phyloP scores from a whole-genome alignment of 2,888 invertebrate genomes.

The Chloroclystis v-ata region DNA sequence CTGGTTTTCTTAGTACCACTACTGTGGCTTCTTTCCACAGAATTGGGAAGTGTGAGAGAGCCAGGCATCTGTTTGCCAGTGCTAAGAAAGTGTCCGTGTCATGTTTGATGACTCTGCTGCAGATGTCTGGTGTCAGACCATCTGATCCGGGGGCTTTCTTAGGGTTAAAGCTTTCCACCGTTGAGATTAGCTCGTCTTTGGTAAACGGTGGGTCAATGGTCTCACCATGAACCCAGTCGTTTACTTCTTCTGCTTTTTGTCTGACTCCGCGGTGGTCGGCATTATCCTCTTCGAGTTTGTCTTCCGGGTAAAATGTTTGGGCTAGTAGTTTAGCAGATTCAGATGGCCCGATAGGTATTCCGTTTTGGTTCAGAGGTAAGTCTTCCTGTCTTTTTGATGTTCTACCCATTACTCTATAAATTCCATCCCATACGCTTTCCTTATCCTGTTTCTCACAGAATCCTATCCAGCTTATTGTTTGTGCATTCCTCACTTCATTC shows the following conservation, averaged over 20 bases:
- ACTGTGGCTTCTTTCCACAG: conserved; percentile 13
- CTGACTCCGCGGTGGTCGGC: conserved; percentile 8
- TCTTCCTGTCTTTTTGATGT: conserved; percentile 9
- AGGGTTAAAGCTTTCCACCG: conserved; percentile 15
- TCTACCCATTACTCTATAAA: conserved; percentile 12
- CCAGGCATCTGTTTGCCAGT: conserved; percentile 23
- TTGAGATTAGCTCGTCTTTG: conserved; percentile 6
- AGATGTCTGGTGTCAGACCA: conserved; percentile 9
- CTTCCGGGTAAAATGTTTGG: conserved; percentile 17
- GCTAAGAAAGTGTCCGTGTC: conserved; percentile 10
- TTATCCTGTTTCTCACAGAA: conserved; percentile 19
- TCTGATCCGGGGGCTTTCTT: conserved; percentile 25
- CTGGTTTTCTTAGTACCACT: conserved; percentile 1
- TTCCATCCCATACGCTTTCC: conserved; percentile 17
- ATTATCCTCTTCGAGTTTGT: neutral
- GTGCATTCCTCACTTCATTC: conserved; percentile 3
- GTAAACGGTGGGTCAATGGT: conserved; percentile 24
- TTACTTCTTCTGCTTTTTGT: conserved; percentile 1
- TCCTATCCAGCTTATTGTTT: conserved; percentile 24
- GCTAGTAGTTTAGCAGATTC: conserved; percentile 10
- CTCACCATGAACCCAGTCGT: conserved; percentile 2
- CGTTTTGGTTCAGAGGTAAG: neutral
- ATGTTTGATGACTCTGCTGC: conserved; percentile 17
- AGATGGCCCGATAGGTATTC: neutral
- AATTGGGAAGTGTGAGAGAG: conserved; percentile 19